A percentile compares a stretch with the other conserved stretches of the same genome.
Conservation (phyloP, 2,888 invertebrate genomes). For the Oxytorus armatus region DNA sequence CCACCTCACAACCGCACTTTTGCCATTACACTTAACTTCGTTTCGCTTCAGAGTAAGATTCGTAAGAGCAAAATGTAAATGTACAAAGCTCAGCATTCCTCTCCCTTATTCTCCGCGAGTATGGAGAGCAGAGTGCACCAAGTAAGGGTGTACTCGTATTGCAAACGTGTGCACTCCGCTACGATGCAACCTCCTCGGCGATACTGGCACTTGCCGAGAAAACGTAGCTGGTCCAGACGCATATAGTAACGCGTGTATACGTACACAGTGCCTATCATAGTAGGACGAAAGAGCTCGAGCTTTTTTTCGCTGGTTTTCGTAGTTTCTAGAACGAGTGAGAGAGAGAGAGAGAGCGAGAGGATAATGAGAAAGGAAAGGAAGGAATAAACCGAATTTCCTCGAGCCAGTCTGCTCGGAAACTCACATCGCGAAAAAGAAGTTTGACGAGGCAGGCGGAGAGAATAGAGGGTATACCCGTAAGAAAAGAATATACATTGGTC, state of each 20-base stretch:
- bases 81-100: slow-evolving; percentile 42
- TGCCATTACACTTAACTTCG: slow-evolving; percentile 32
- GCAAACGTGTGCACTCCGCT: slow-evolving; percentile 36
- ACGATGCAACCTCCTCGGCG: background rate
- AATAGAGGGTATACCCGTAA: slow-evolving; percentile 13
- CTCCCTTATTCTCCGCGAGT: slow-evolving; percentile 10
- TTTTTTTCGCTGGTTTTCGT: slow-evolving; percentile 27
- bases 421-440: slow-evolving; percentile 34
- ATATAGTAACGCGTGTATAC: background rate
- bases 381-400: slow-evolving; percentile 45
- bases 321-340: slow-evolving; percentile 17
- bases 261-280: background rate
- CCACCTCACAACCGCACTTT: background rate
- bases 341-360: slow-evolving; percentile 9
- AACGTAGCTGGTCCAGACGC: slow-evolving; percentile 40
- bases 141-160: slow-evolving; percentile 31
- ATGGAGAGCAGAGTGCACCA: slow-evolving; percentile 15
- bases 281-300: slow-evolving; percentile 28
- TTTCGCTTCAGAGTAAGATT: slow-evolving; percentile 40
- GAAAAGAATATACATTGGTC: slow-evolving; percentile 57
- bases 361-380: slow-evolving; percentile 21
- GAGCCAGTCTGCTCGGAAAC: slow-evolving; percentile 43
- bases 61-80: slow-evolving; percentile 48
- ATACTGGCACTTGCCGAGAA: slow-evolving; percentile 32
- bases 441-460: slow-evolving; percentile 45